A percentile compares a stretch with the other conserved stretches of the same genome.
Evolutionary conservation across 2,888 invertebrate genomes (phyloP).

Genomic region (Lordiphosa fenestrarum): DNA sequence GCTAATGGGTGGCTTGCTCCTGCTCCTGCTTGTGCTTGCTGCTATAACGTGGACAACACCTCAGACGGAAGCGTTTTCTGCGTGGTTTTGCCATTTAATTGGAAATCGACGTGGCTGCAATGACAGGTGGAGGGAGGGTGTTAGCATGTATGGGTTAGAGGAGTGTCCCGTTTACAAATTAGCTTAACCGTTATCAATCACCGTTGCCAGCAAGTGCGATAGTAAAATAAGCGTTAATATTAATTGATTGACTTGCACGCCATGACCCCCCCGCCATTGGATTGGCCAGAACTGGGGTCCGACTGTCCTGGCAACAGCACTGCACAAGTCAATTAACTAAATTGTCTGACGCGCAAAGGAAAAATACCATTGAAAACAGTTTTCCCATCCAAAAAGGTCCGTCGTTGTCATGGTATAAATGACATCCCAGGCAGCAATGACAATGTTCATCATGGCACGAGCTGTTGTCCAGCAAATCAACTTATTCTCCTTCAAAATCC

Average conservation of each 20-base stretch:
- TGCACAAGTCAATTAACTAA: no score
- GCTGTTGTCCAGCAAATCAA: no score
- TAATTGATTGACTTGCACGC: constrained; percentile 19
- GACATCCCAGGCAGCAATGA: no score
- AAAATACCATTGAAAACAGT: no score
- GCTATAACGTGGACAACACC: constrained; percentile 35
- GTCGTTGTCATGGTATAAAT: no score
- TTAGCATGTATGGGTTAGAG: neutral
- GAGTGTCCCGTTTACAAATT: constrained; percentile 4
- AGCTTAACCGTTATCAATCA: constrained; percentile 6
- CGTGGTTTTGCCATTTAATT: constrained; percentile 68
- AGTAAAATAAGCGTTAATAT: constrained; percentile 25
- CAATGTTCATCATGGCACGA: no score
- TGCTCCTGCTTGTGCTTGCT: constrained; percentile 28
- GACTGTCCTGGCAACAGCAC: no score
- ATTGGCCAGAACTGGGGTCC: neutral
- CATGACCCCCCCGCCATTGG: neutral
- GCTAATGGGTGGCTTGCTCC: constrained; percentile 26
- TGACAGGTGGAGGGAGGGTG: neutral
- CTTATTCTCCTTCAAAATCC: no score
- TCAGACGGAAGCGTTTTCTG: constrained; percentile 64
- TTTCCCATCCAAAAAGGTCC: no score
- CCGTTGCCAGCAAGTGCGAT: constrained; percentile 5
- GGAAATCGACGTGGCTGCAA: constrained; percentile 41
- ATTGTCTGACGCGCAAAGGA: no score